Conservation (phyloP, 2,797 vertebrate genomes). For the Spinibarbus caldwelli region DNA sequence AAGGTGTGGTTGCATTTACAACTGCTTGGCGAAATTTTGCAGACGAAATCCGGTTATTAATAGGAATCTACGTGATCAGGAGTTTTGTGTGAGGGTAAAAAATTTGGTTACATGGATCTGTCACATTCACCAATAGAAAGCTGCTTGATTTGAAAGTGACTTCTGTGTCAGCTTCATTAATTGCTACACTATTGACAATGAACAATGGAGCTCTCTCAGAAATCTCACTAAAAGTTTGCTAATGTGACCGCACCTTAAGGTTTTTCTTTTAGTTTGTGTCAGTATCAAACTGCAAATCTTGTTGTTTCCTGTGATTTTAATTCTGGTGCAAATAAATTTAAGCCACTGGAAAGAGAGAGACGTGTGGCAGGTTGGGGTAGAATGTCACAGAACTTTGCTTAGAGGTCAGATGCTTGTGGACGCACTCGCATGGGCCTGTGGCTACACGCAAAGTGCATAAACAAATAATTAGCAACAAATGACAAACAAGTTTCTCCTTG, state of each 20-base stretch:
- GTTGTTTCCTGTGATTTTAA: background rate
- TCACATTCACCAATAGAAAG: too few relatives aligned
- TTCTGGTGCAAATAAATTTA: background rate
- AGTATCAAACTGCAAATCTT: background rate
- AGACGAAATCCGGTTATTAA: too few relatives aligned
- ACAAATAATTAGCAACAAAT: slow-evolving; percentile 31
- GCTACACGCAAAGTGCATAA: background rate
- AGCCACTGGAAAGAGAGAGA: background rate
- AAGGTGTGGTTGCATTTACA: too few relatives aligned
- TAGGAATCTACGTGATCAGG: too few relatives aligned
- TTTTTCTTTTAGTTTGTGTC: background rate
- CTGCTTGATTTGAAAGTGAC: too few relatives aligned
- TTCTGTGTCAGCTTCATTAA: too few relatives aligned
- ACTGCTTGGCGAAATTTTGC: too few relatives aligned
- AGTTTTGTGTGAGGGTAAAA: too few relatives aligned
- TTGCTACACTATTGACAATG: too few relatives aligned
- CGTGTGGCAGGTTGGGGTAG: background rate
- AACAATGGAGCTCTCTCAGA: too few relatives aligned
- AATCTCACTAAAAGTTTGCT: too few relatives aligned
- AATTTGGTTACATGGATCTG: too few relatives aligned
- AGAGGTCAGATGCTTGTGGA: slow-evolving; percentile 11
- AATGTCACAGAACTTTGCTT: slow-evolving; percentile 6
- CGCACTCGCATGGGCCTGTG: background rate
- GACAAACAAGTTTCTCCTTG: background rate
- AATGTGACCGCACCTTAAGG: background rate